phyloP scores from a whole-genome alignment of 2,888 invertebrate genomes.

The Aspidiotus destructor region DNA sequence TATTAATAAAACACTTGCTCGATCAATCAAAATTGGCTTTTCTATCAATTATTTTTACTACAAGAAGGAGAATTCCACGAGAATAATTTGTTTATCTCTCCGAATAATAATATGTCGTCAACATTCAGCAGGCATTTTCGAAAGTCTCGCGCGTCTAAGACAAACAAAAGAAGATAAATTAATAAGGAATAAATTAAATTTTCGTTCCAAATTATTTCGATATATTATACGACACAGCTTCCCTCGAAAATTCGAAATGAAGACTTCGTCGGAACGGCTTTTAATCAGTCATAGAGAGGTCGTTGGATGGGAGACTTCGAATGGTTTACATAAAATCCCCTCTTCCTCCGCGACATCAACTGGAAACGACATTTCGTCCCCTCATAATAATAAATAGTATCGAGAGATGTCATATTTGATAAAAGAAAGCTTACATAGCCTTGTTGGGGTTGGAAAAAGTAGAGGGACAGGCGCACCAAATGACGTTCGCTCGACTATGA shows the following conservation, averaged over 20 bases:
- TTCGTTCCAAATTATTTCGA: background rate
- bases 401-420: constrained; percentile 31
- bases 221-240: background rate
- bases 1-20: no score
- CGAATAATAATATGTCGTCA: no score
- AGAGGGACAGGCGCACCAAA: background rate
- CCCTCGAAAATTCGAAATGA: background rate
- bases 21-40: no score
- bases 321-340: constrained; percentile 16
- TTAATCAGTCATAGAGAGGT: constrained; percentile 29
- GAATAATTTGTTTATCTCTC: no score
- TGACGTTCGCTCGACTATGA: background rate
- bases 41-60: no score
- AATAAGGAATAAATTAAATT: constrained; percentile 2
- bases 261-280: constrained; percentile 8
- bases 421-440: constrained; percentile 10
- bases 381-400: constrained; percentile 32
- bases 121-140: no score
- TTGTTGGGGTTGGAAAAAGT: background rate
- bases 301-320: constrained; percentile 26
- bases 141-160: background rate
- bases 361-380: constrained; percentile 32
- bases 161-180: constrained; percentile 1
- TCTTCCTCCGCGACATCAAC: constrained; percentile 15
- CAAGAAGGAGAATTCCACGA: no score